Conservation (phyloP, 2,888 invertebrate species). For the Rhagonycha lutea region DNA sequence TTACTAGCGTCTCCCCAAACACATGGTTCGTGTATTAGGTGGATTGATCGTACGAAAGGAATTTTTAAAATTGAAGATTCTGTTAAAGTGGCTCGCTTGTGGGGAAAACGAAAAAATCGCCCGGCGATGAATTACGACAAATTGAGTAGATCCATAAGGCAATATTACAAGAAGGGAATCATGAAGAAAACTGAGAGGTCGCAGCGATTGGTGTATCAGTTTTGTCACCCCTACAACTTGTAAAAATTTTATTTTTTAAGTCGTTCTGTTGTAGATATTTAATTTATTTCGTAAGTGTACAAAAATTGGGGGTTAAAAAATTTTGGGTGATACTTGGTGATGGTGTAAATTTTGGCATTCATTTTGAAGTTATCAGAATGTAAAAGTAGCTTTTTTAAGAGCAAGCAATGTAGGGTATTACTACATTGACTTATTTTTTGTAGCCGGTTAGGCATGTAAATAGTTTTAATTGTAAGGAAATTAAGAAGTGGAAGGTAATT, state of each 20-base stretch:
- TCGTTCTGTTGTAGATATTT: conserved; percentile 29
- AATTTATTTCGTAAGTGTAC: conserved; percentile 27
- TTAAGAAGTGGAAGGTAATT: conserved; percentile 58
- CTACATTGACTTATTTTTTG: conserved; percentile 37
- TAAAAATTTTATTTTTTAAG: conserved; percentile 54
- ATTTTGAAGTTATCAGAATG: conserved; percentile 52
- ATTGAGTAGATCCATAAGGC: conserved; percentile 93
- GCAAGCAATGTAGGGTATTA: conserved; percentile 49
- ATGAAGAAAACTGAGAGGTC: conserved; percentile 99
- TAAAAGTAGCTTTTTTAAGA: conserved; percentile 31
- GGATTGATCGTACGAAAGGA: conserved; percentile 93
- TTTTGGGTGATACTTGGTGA: conserved; percentile 35
- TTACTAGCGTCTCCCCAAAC: conserved; percentile 85
- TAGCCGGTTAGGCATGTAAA: conserved; percentile 42
- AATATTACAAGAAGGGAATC: conserved; percentile 99
- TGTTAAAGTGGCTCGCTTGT: conserved; percentile 92
- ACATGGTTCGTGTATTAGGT: conserved; percentile 94
- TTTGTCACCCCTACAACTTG: conserved; percentile 92
- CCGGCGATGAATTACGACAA: conserved; percentile 99
- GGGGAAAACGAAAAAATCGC: conserved; percentile 97
- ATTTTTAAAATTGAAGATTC: conserved; percentile 99
- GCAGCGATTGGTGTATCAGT: conserved; percentile 97
- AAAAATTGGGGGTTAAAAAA: conserved; percentile 14
- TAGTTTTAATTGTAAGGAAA: conserved; percentile 23
- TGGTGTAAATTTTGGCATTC: conserved; percentile 35